Evolutionary conservation across 1,140 invertebrate species (phyloP).

Genomic region (Acromyrmex heyeri): DNA sequence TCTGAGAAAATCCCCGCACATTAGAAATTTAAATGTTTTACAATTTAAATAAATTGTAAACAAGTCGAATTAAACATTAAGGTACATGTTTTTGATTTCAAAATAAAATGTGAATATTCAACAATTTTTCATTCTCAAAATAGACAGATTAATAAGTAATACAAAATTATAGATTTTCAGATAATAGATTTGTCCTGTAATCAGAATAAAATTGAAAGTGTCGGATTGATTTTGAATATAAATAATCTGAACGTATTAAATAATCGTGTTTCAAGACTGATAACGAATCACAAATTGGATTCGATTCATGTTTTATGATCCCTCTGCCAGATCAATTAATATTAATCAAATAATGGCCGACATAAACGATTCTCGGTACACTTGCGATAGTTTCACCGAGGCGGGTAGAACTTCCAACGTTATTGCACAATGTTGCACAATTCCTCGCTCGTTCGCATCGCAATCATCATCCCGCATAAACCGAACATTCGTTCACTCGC

Average conservation of each 20-base stretch:
- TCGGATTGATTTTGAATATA: background rate
- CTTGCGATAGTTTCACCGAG: slow-evolving; percentile 66
- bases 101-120: background rate
- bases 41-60: background rate
- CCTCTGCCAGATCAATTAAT: background rate
- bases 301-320: slow-evolving; percentile 3
- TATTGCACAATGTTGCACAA: slow-evolving; percentile 76
- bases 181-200: background rate
- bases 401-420: slow-evolving; percentile 65
- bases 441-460: slow-evolving; percentile 64
- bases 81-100: background rate
- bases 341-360: slow-evolving; percentile 26
- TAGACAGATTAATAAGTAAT: background rate
- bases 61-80: slow-evolving; percentile 1
- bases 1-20: background rate
- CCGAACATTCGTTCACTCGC: slow-evolving; percentile 37
- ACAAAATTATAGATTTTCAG: background rate
- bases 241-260: background rate
- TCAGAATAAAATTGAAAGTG: background rate
- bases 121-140: background rate
- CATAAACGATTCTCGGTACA: slow-evolving; percentile 53
- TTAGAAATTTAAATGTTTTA: background rate
- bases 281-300: background rate
- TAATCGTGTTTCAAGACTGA: too few species aligned
- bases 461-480: slow-evolving; percentile 71